These are phyloP conservation scores for Episyrphus balteatus DNA, from an alignment of 1,140 invertebrate genomes.

Conservation along the genomic window DNA sequence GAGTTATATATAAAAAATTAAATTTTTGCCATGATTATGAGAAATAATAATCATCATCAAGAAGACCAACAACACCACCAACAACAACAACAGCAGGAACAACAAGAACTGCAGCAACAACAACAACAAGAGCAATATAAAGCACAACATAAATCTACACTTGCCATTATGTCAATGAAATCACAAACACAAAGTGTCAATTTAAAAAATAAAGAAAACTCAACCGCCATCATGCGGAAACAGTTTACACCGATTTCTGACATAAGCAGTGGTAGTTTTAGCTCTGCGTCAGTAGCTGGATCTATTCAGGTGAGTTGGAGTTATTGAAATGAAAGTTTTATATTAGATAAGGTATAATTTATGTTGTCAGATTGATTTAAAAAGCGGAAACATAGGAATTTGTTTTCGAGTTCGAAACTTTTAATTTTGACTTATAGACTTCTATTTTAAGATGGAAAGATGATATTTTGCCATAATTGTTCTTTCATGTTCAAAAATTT, in stretches of 20 bases:
- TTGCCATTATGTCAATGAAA: neutral
- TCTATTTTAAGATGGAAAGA: too few relatives aligned
- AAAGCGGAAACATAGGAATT: too few relatives aligned
- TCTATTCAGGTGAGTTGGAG: conserved; percentile 34
- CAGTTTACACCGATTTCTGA: conserved; percentile 20
- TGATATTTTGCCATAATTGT: too few relatives aligned
- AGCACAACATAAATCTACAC: conserved; percentile 4
- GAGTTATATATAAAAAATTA: too few relatives aligned
- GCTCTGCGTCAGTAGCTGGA: conserved; percentile 34
- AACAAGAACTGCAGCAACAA: neutral
- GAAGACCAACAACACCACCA: conserved; percentile 4
- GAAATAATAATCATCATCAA: neutral
- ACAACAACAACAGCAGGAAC: conserved; percentile 6
- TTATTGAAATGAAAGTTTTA: too few relatives aligned
- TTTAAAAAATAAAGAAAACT: conserved; percentile 9
- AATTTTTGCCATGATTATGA: too few relatives aligned
- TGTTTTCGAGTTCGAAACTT: too few relatives aligned
- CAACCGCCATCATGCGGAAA: conserved; percentile 7
- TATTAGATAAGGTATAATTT: too few relatives aligned
- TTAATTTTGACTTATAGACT: too few relatives aligned
- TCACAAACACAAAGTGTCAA: conserved; percentile 3
- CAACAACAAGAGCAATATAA: conserved; percentile 6
- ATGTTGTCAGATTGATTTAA: too few relatives aligned
- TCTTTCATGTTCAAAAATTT: too few relatives aligned
- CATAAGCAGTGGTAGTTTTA: conserved; percentile 33